phyloP scores from a whole-genome alignment of 2,113 vertebrate genomes.

The Elaphurus davidianus region DNA sequence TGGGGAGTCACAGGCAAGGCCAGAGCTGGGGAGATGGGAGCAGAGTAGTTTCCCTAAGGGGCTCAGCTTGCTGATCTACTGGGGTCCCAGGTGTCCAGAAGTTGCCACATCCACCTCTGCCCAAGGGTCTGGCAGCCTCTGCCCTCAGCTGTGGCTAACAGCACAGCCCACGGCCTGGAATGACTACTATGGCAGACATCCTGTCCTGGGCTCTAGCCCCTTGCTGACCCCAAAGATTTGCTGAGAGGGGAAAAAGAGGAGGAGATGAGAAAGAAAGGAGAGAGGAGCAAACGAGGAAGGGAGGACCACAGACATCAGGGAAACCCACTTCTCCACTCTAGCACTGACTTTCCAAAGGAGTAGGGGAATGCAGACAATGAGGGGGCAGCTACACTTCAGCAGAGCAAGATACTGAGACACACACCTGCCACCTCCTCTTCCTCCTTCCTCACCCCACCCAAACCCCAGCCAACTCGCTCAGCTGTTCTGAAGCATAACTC shows the following conservation, averaged over 20 bases:
- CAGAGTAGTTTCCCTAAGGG: not conserved
- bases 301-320: not conserved
- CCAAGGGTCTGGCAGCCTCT: not conserved
- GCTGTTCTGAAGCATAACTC: not conserved
- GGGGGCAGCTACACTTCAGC: not conserved
- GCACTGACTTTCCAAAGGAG: not conserved
- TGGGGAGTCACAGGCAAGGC: slow-evolving; percentile 88
- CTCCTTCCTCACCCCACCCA: not conserved
- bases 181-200: not conserved
- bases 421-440: not conserved
- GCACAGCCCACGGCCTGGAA: not conserved
- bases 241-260: not conserved
- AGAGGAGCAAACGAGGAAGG: not conserved
- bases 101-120: not conserved
- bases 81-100: not conserved
- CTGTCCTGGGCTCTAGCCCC: not conserved
- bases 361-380: not conserved
- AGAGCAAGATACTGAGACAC: not conserved
- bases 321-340: not conserved
- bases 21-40: slow-evolving; percentile 69
- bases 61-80: not conserved
- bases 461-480: not conserved
- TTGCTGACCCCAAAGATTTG: not conserved
- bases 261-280: not conserved
- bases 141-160: not conserved